Evolutionary conservation across 2,888 invertebrate genomes (phyloP).

Genomic region (Prostheceraeus crozeri): DNA sequence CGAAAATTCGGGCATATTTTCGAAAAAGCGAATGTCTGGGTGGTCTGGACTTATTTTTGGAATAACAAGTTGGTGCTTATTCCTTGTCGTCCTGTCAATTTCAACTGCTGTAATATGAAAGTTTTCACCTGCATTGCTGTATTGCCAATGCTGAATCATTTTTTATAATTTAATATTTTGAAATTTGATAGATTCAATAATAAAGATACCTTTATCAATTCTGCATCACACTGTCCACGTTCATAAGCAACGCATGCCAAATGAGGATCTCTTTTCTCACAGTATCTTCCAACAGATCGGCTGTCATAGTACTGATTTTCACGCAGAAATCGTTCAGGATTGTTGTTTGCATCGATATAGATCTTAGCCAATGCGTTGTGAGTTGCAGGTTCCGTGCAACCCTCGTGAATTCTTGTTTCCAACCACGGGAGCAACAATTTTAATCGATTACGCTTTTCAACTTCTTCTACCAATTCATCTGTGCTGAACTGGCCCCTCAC

Average conservation of each 20-base stretch:
- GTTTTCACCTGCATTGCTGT: too few relatives aligned
- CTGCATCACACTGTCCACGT: conserved; percentile 91
- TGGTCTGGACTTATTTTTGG: too few relatives aligned
- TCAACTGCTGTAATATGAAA: too few relatives aligned
- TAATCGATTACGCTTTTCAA: conserved; percentile 64
- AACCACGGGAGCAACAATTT: conserved; percentile 92
- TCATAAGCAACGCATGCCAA: conserved; percentile 98
- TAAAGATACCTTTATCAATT: conserved; percentile 70
- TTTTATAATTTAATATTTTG: too few relatives aligned
- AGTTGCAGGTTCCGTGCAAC: conserved; percentile 90
- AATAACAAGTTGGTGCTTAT: too few relatives aligned
- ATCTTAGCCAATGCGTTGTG: conserved; percentile 99
- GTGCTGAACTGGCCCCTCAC: conserved; percentile 85
- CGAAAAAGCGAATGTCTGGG: too few relatives aligned
- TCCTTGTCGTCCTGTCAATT: too few relatives aligned
- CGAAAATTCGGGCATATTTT: too few relatives aligned
- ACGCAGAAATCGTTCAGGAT: conserved; percentile 80
- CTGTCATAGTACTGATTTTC: conserved; percentile 84
- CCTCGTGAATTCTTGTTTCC: conserved; percentile 92
- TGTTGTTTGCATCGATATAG: conserved; percentile 98
- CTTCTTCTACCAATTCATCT: conserved; percentile 91
- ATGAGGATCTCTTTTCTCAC: conserved; percentile 98
- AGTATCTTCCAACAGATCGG: conserved; percentile 82
- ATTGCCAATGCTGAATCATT: too few relatives aligned
- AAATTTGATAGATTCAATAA: too few relatives aligned